Evolutionary conservation across 1,140 invertebrate genomes (phyloP), one percentile per base, ranked within the genome.

Genomic region (Pachyrhynchus sulphureomaculatus): DNA sequence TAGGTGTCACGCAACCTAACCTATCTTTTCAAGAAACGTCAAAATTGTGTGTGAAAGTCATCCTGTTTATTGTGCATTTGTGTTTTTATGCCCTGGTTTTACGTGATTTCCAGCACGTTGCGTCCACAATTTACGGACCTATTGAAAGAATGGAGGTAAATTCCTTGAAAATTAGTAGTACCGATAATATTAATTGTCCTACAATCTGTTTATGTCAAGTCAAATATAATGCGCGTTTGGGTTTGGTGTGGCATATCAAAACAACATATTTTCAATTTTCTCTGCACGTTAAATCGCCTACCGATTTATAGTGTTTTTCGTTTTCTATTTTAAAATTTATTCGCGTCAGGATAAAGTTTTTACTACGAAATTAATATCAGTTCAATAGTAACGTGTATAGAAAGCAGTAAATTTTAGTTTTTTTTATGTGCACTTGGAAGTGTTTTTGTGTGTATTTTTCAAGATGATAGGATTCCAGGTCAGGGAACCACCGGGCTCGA

Each of bases 21-120:
- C 51, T 39, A 29, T 21, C 21, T 49, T 41, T 33, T 20, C 6
- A 10, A 24, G 24, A 44, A 55, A 55, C 26, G 52, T 55, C 52
- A 55, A 55, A 53, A 53, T 53, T 53, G n/a, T 33, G 2, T 37
- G 52, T 42, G 18, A 39, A 42, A 55, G 52, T 55, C 52, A 55
- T 44, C 17, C 8, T 42, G 24, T 33, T 26, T 32, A 49, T 34
- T 49, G 20, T 34, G 13, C n/a, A n/a, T 36, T 20, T 51, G 9
- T 51, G 48, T 17, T 34, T 26, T 29, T 20, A 4, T 51, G 21
- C 13, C 36, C 34, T 53, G n/a, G 12, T 36, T 55, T 55, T 55
- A 44, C 39, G 52, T 33, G 52, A 44, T 55, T n/a, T 32, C 10
- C 18, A 20, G 37, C 52, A 55, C 52, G 52, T 55, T 20, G 12